Percentiles rank a stretch among this genome's conserved stretches.
phyloP scores from a whole-genome alignment of 2,113 vertebrate species.

The Agapornis roseicollis region DNA sequence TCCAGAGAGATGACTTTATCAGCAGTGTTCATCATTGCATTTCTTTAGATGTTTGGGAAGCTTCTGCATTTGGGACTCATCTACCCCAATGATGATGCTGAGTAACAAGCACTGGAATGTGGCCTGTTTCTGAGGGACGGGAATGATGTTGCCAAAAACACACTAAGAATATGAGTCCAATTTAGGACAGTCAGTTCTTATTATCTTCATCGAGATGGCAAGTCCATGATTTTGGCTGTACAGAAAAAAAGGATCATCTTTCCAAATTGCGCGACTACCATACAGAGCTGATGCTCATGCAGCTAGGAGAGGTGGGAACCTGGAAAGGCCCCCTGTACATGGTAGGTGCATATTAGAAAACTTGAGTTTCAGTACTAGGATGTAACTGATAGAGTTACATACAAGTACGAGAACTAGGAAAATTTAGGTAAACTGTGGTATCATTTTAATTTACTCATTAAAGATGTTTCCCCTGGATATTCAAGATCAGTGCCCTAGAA shows the following conservation, averaged over 20 bases:
- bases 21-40: not conserved
- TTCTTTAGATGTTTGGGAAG: not conserved
- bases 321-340: not conserved
- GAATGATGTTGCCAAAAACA: not conserved
- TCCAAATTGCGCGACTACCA: not conserved
- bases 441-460: not conserved
- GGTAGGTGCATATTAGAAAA: not conserved
- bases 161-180: constrained; percentile 28
- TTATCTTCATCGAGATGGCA: constrained; percentile 36
- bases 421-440: not conserved
- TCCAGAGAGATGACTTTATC: not conserved
- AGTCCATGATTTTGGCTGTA: not conserved
- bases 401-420: not conserved
- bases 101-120: constrained; percentile 1
- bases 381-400: not conserved
- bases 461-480: not conserved
- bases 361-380: not conserved
- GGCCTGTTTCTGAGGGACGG: constrained; percentile 17
- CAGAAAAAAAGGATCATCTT: not conserved
- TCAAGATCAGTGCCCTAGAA: not conserved
- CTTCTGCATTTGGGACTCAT: not conserved
- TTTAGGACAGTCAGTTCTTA: constrained; percentile 53
- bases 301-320: not conserved
- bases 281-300: not conserved
- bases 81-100: not conserved